Percentiles rank a stretch among this genome's conserved stretches.
Evolutionary conservation across 2,113 vertebrate genomes (phyloP).

Genomic region (Petroica traversi): DNA sequence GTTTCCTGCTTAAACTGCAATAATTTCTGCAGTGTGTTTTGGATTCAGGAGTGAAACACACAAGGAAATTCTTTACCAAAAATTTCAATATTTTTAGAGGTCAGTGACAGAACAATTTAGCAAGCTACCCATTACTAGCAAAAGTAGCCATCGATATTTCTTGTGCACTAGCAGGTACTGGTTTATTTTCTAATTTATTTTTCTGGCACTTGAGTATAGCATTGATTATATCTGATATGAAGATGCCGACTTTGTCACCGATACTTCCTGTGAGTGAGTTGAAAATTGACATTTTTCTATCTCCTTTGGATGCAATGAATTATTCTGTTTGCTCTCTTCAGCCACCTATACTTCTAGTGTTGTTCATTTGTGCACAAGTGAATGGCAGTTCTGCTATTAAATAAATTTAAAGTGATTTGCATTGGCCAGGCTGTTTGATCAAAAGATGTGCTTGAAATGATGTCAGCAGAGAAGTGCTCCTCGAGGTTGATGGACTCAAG

Average conservation of each 20-base stretch:
- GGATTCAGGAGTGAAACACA: background rate
- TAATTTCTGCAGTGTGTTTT: background rate
- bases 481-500: slow-evolving; percentile 46
- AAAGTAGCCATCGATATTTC: background rate
- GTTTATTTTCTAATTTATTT: slow-evolving; percentile 39
- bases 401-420: slow-evolving; percentile 68
- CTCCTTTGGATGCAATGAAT: slow-evolving; percentile 23
- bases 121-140: background rate
- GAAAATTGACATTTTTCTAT: slow-evolving; percentile 11
- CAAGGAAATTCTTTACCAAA: background rate
- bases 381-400: slow-evolving; percentile 52
- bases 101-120: background rate
- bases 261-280: background rate
- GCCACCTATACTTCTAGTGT: background rate
- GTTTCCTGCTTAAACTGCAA: background rate
- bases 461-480: slow-evolving; percentile 60
- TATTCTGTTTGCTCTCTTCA: slow-evolving; percentile 36
- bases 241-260: background rate
- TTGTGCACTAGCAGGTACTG: background rate
- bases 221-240: background rate
- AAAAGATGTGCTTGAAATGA: slow-evolving; percentile 69
- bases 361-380: slow-evolving; percentile 42
- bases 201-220: background rate
- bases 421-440: slow-evolving; percentile 65
- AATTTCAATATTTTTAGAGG: slow-evolving; percentile 3